Conservation (phyloP, 2,797 vertebrate genomes). For the Acanthurus leucopareius region DNA sequence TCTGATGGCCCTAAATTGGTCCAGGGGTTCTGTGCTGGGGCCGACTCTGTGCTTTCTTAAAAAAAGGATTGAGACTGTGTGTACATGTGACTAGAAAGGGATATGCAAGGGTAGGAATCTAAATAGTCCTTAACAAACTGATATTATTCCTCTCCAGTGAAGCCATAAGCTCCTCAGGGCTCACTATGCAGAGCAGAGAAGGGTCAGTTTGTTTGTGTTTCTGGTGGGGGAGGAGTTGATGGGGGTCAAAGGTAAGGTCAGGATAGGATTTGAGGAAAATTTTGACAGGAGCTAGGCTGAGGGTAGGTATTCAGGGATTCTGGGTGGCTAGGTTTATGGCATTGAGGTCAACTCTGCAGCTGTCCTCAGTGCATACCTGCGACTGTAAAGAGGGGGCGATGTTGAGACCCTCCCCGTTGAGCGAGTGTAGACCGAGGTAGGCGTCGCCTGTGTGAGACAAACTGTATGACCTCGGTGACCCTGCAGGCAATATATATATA, state of each 20-base stretch:
- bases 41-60: slow-evolving; percentile 4
- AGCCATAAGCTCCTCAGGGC: slow-evolving; percentile 13
- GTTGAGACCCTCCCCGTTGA: slow-evolving; percentile 87
- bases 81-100: neutral
- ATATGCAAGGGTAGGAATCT: neutral
- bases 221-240: slow-evolving; percentile 24
- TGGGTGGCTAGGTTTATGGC: slow-evolving; percentile 60
- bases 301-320: slow-evolving; percentile 56
- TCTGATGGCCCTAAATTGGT: neutral
- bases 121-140: neutral
- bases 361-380: slow-evolving; percentile 86
- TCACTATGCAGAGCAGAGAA: slow-evolving; percentile 29
- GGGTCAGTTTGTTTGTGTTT: slow-evolving; percentile 40
- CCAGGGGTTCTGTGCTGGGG: neutral
- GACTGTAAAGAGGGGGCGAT: slow-evolving; percentile 86
- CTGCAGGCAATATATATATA: slow-evolving; percentile 82
- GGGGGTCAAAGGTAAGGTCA: slow-evolving; percentile 56
- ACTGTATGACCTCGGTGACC: slow-evolving; percentile 88
- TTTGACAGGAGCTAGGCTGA: slow-evolving; percentile 63
- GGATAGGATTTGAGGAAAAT: slow-evolving; percentile 60
- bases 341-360: slow-evolving; percentile 74
- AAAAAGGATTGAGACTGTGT: slow-evolving; percentile 11
- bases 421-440: slow-evolving; percentile 85
- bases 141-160: slow-evolving; percentile 21
- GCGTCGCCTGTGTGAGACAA: slow-evolving; percentile 87